Conservation (phyloP, 2,888 invertebrate genomes). For the Diloba caeruleocephala region DNA sequence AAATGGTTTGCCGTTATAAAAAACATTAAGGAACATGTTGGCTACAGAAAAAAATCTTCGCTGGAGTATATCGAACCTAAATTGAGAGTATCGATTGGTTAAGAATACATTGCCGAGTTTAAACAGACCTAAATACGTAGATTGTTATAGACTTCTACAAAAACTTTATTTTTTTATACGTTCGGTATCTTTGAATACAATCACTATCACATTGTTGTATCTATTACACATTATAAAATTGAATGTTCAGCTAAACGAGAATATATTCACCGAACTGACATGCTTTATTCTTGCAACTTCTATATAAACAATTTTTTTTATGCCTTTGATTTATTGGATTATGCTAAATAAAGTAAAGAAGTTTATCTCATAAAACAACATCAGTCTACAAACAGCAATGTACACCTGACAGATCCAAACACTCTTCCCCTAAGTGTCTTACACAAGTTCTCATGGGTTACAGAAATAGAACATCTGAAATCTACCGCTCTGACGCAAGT, state of each 20-base stretch:
- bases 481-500: conserved; percentile 73
- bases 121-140: too few relatives aligned
- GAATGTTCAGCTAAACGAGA: too few relatives aligned
- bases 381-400: conserved; percentile 48
- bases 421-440: conserved; percentile 4
- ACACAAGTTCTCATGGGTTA: conserved; percentile 62
- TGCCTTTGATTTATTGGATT: too few relatives aligned
- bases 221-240: too few relatives aligned
- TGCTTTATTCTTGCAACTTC: too few relatives aligned
- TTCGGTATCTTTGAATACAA: too few relatives aligned
- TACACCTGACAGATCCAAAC: conserved; percentile 27
- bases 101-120: conserved; percentile 53
- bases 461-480: conserved; percentile 75
- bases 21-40: conserved; percentile 47
- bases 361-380: neutral
- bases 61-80: conserved; percentile 5
- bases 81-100: conserved; percentile 25
- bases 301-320: too few relatives aligned
- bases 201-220: too few relatives aligned
- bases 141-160: too few relatives aligned
- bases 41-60: conserved; percentile 35
- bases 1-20: conserved; percentile 36
- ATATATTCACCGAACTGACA: too few relatives aligned
- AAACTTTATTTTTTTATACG: too few relatives aligned
- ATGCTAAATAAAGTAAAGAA: too few relatives aligned